Conservation (phyloP, 2,888 invertebrate species). For the Tiphia femorata region DNA sequence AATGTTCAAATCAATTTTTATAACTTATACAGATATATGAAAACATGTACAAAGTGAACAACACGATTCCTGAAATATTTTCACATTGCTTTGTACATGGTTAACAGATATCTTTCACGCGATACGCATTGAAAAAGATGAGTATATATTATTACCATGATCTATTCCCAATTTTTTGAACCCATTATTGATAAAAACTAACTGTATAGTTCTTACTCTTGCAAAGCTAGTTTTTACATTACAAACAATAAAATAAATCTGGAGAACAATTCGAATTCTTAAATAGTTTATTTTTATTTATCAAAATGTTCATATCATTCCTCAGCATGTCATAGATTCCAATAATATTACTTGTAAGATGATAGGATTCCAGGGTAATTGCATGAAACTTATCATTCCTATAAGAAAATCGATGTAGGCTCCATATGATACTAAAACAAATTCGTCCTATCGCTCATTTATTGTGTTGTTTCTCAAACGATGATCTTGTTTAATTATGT, state of each 20-base stretch:
- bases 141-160: too few species aligned
- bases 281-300: conserved; percentile 64
- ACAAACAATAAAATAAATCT: neutral
- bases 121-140: too few species aligned
- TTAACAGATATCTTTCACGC: too few species aligned
- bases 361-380: conserved; percentile 38
- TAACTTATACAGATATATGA: too few species aligned
- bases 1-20: too few species aligned
- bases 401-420: conserved; percentile 28
- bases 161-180: too few species aligned
- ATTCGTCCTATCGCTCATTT: conserved; percentile 40
- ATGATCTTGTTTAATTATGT: conserved; percentile 13
- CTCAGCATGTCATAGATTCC: conserved; percentile 47
- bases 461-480: conserved; percentile 28
- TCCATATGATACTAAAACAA: conserved; percentile 37
- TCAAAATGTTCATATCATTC: conserved; percentile 62
- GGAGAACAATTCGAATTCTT: conserved; percentile 43
- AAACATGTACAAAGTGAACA: too few species aligned
- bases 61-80: too few species aligned
- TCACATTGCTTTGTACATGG: too few species aligned
- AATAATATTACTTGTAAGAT: conserved; percentile 44
- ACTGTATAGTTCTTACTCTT: too few species aligned
- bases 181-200: too few species aligned
- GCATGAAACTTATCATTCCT: conserved; percentile 29
- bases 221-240: too few species aligned